phyloP scores from a whole-genome alignment of 2,797 vertebrate genomes.

The Stomatorhinus walkeri region DNA sequence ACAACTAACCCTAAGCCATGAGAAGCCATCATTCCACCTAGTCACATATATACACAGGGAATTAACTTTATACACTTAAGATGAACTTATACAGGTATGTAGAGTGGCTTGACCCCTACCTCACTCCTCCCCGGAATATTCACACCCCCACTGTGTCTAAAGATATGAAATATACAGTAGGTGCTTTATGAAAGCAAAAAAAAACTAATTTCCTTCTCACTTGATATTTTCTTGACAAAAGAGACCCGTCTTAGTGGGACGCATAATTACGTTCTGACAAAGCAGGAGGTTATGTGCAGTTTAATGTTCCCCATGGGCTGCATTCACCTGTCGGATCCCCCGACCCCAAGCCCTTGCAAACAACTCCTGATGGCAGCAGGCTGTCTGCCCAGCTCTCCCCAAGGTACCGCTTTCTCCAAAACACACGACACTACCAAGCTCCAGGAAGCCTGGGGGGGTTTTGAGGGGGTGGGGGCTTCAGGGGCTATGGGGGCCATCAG shows the following conservation, averaged over 20 bases:
- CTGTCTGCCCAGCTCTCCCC: neutral
- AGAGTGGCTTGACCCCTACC: neutral
- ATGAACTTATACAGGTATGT: neutral
- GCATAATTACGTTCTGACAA: neutral
- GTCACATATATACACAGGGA: neutral
- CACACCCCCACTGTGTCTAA: neutral
- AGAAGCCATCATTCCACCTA: neutral
- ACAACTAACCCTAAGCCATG: neutral
- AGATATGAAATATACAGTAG: neutral
- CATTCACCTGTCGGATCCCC: neutral
- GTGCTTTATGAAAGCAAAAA: neutral
- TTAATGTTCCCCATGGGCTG: neutral
- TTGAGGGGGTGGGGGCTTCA: neutral
- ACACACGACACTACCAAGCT: neutral
- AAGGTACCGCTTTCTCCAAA: neutral
- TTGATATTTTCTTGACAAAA: neutral
- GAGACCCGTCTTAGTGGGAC: neutral
- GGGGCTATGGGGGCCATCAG: too few relatives aligned
- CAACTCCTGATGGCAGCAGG: neutral
- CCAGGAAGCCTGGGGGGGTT: neutral
- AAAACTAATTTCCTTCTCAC: neutral
- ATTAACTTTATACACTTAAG: neutral
- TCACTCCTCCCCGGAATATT: neutral
- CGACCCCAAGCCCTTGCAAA: neutral
- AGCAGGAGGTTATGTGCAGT: neutral